A percentile compares a stretch with the other conserved stretches of the same genome.
These are phyloP conservation scores for Siniperca knerii DNA, from an alignment of 2,113 vertebrate species.

Conservation along the genomic window DNA sequence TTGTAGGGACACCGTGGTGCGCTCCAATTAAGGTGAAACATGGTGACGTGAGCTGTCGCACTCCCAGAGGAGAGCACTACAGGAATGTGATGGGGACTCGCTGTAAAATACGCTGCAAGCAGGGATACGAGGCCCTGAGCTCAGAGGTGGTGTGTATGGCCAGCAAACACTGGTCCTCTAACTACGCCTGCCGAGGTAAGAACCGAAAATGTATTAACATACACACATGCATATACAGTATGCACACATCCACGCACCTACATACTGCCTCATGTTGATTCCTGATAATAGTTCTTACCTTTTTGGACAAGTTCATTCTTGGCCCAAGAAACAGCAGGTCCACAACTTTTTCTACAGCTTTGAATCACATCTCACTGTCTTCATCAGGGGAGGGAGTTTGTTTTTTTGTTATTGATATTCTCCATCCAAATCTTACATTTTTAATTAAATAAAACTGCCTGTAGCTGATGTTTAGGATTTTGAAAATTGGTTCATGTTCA, in stretches of 20 bases:
- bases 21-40: conserved; percentile 96
- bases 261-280: not conserved
- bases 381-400: not conserved
- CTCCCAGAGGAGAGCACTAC: conserved; percentile 90
- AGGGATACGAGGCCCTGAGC: conserved; percentile 92
- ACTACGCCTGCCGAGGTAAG: conserved; percentile 94
- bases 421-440: not conserved
- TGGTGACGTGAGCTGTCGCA: conserved; percentile 91
- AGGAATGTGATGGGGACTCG: conserved; percentile 92
- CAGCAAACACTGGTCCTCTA: conserved; percentile 95
- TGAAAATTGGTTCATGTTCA: not conserved
- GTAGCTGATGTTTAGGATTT: not conserved
- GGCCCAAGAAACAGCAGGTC: not conserved
- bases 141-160: conserved; percentile 92
- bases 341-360: not conserved
- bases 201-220: conserved; percentile 25
- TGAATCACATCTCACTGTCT: not conserved
- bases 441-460: not conserved
- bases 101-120: conserved; percentile 94
- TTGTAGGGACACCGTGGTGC: conserved; percentile 92
- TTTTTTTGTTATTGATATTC: not conserved
- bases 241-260: not conserved
- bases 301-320: not conserved
- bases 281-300: not conserved
- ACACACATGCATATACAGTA: not conserved